Evolutionary conservation across 1,140 invertebrate species (phyloP).

Genomic region (Pogonomyrmex californicus): DNA sequence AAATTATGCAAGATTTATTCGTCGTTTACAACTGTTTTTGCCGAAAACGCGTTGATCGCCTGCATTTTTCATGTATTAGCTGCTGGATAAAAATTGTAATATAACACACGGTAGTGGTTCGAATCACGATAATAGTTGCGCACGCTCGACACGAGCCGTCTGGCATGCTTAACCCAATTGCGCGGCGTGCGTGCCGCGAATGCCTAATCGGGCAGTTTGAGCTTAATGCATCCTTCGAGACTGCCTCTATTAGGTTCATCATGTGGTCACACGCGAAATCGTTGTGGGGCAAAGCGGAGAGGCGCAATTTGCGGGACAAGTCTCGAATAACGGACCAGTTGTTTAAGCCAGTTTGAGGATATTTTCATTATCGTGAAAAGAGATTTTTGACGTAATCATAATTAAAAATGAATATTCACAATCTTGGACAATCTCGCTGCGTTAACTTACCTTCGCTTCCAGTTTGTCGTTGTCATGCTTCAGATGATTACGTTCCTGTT

Average conservation of each 20-base stretch:
- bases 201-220: conserved; percentile 42
- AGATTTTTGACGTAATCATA: not conserved
- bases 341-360: not conserved
- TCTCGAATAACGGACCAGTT: conserved; percentile 8
- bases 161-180: conserved; percentile 77
- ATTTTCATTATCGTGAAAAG: not conserved
- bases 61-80: conserved; percentile 8
- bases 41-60: not conserved
- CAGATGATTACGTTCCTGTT: conserved; percentile 93
- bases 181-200: conserved; percentile 55
- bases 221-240: conserved; percentile 52
- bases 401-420: not conserved
- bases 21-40: conserved; percentile 8
- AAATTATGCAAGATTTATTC: conserved; percentile 32
- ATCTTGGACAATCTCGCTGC: not conserved
- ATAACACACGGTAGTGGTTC: conserved; percentile 60
- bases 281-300: conserved; percentile 27
- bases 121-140: conserved; percentile 67
- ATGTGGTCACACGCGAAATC: conserved; percentile 52
- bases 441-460: conserved; percentile 94
- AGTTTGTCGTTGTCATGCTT: conserved; percentile 96
- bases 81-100: not conserved
- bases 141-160: conserved; percentile 58
- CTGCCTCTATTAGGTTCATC: conserved; percentile 56
- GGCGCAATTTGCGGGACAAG: not conserved